phyloP scores from a whole-genome alignment of 2,888 invertebrate species.

The Phymatocera aterrima region DNA sequence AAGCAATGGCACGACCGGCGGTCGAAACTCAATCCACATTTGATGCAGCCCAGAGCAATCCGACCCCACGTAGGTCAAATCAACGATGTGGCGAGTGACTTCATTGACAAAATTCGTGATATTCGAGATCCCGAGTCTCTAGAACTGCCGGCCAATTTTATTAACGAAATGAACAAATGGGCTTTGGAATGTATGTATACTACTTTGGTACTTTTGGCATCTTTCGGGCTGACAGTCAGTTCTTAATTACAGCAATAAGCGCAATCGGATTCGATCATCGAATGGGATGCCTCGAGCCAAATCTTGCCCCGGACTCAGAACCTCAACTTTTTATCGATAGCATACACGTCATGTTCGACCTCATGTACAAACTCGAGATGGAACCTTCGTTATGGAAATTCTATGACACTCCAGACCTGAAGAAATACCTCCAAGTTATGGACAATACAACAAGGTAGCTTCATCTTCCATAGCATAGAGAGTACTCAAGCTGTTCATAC shows the following conservation, averaged over 20 bases:
- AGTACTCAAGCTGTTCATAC: too few species aligned
- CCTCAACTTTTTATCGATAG: constrained; percentile 87
- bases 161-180: constrained; percentile 87
- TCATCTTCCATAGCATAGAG: too few species aligned
- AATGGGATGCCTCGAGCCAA: constrained; percentile 83
- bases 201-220: neutral
- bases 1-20: constrained; percentile 91
- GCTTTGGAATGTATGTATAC: constrained; percentile 86
- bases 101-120: constrained; percentile 80
- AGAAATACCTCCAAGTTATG: constrained; percentile 83
- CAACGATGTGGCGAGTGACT: constrained; percentile 86
- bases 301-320: constrained; percentile 77
- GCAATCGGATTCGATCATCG: constrained; percentile 88
- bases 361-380: constrained; percentile 85
- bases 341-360: constrained; percentile 87
- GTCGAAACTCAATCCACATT: constrained; percentile 88
- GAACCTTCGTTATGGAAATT: constrained; percentile 86
- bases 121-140: constrained; percentile 72
- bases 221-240: too few species aligned
- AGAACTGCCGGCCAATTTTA: constrained; percentile 83
- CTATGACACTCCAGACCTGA: constrained; percentile 83
- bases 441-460: constrained; percentile 84
- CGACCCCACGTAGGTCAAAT: constrained; percentile 85
- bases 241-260: constrained; percentile 81
- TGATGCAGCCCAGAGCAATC: constrained; percentile 88